Conservation (phyloP, 2,113 vertebrate genomes). For the Hydrochoerus hydrochaeris region DNA sequence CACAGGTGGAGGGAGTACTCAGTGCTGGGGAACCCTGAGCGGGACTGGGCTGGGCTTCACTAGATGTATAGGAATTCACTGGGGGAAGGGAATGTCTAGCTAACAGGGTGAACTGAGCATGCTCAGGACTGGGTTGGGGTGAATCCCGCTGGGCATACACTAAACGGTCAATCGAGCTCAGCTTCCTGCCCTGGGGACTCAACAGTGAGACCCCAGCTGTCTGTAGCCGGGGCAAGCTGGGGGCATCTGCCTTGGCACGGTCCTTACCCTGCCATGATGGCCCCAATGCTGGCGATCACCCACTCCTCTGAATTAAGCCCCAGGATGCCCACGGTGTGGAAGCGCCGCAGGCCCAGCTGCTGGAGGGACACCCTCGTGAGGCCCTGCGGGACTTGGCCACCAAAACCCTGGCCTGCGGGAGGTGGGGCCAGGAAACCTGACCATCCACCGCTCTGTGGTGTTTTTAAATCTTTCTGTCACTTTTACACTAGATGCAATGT, state of each 20-base stretch:
- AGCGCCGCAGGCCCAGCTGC: constrained; percentile 90
- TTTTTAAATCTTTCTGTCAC: neutral
- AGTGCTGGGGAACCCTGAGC: neutral
- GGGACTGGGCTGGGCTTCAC: neutral
- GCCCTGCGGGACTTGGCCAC: rapidly evolving
- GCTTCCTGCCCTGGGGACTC: neutral
- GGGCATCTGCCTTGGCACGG: neutral
- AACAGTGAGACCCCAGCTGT: rapidly evolving
- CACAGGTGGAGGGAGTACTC: neutral
- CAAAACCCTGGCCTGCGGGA: neutral
- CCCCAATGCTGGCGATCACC: constrained; percentile 88
- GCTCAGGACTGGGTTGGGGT: neutral
- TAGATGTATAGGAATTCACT: neutral
- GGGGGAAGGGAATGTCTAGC: neutral
- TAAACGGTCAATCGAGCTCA: rapidly evolving
- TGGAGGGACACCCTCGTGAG: neutral
- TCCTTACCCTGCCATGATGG: constrained; percentile 90
- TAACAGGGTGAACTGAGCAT: neutral
- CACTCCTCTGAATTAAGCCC: constrained; percentile 90
- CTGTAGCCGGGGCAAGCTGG: neutral
- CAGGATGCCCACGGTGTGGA: constrained; percentile 88
- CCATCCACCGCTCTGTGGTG: neutral
- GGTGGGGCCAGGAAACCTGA: neutral
- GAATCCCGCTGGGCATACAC: neutral
- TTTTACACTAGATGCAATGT: neutral